These are phyloP conservation scores for Mastacembelus armatus DNA, from an alignment of 2,797 vertebrate genomes.

Conservation along the genomic window DNA sequence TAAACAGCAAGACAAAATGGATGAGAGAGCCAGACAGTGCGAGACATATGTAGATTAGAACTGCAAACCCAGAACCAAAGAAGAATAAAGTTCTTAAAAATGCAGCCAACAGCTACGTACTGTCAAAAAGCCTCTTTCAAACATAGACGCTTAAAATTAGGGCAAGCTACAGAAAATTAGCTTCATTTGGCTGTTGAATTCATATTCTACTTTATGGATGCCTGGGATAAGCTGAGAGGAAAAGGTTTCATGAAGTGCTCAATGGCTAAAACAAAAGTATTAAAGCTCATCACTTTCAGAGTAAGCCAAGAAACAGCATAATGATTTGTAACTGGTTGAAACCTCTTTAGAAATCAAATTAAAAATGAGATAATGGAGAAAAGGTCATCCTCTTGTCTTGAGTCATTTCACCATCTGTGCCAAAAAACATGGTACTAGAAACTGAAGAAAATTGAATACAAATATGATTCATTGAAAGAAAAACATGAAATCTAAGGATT, in stretches of 20 bases:
- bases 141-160: conserved; percentile 29
- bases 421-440: background rate
- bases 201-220: conserved; percentile 35
- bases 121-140: conserved; percentile 33
- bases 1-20: conserved; percentile 14
- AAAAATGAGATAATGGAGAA: conserved; percentile 13
- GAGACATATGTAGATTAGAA: conserved; percentile 57
- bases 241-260: conserved; percentile 33
- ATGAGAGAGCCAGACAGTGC: conserved; percentile 33
- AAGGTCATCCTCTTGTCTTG: too few species aligned
- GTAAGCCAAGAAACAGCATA: conserved; percentile 11
- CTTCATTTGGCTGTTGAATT: conserved; percentile 21
- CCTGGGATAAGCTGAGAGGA: conserved; percentile 26
- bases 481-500: too few species aligned
- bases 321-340: conserved; percentile 39
- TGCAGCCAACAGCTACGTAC: conserved; percentile 34
- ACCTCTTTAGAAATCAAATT: conserved; percentile 2
- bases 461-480: too few species aligned
- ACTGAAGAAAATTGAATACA: too few species aligned
- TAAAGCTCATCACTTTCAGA: conserved; percentile 1
- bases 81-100: conserved; percentile 27
- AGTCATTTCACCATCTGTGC: background rate
- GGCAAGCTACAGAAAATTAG: conserved; percentile 36
- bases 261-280: conserved; percentile 33
- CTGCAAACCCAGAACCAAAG: conserved; percentile 26